Percentiles rank a stretch among this genome's conserved stretches.
Evolutionary conservation across 1,140 invertebrate genomes (phyloP).

Genomic region (Choristoneura fumiferana): DNA sequence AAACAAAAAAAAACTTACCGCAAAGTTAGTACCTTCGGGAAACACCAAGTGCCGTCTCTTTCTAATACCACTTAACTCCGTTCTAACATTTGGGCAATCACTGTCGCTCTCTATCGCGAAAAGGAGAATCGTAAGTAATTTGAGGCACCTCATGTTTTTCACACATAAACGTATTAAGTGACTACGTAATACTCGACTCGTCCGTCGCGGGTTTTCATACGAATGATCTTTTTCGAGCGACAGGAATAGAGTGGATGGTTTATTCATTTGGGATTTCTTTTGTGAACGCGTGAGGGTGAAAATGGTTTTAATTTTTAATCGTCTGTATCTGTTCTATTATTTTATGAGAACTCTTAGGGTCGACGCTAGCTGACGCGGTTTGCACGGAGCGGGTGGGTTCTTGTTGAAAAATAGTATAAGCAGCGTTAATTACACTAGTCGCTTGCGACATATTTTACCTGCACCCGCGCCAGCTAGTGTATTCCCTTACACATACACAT

Average conservation of each 20-base stretch:
- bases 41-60: slow-evolving; percentile 78
- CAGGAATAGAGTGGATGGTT: background rate
- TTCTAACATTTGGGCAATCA: slow-evolving; percentile 56
- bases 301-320: too few relatives aligned
- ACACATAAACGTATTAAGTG: background rate
- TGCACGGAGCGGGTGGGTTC: too few relatives aligned
- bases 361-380: too few relatives aligned
- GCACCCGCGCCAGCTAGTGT: too few relatives aligned
- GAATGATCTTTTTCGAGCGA: background rate
- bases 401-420: too few relatives aligned
- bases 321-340: too few relatives aligned
- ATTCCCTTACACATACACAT: too few relatives aligned
- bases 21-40: slow-evolving; percentile 78
- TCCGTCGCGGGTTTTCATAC: background rate
- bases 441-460: too few relatives aligned
- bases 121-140: slow-evolving; percentile 23
- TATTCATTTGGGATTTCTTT: background rate
- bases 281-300: background rate
- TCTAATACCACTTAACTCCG: slow-evolving; percentile 43
- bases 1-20: slow-evolving; percentile 68
- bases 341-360: too few relatives aligned
- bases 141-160: background rate
- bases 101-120: slow-evolving; percentile 22
- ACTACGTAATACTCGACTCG: background rate
- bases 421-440: too few relatives aligned